Evolutionary conservation across 2,888 invertebrate species (phyloP).

Genomic region (Tuberolachnus salignus): DNA sequence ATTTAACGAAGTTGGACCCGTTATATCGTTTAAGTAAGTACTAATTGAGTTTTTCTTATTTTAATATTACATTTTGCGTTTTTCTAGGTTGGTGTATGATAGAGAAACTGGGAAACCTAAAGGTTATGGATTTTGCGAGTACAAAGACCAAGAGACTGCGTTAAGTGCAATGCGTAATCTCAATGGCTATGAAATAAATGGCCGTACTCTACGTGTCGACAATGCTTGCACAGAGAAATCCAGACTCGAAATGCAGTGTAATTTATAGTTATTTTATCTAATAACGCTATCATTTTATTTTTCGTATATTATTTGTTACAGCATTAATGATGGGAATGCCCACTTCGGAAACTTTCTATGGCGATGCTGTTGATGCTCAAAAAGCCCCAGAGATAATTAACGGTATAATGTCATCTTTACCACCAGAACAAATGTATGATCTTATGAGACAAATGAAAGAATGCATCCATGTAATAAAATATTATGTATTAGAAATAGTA

Average conservation of each 20-base stretch:
- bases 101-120: constrained; percentile 97
- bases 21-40: constrained; percentile 84
- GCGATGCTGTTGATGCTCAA: constrained; percentile 85
- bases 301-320: not conserved
- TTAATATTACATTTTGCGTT: not conserved
- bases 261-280: constrained; percentile 54
- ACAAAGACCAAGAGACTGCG: constrained; percentile 96
- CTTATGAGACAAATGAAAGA: constrained; percentile 99
- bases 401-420: constrained; percentile 95
- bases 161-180: constrained; percentile 97
- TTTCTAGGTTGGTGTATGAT: constrained; percentile 87
- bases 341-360: constrained; percentile 72
- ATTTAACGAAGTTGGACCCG: constrained; percentile 96
- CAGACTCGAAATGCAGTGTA: constrained; percentile 92
- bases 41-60: not conserved
- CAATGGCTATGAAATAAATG: constrained; percentile 96
- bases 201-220: constrained; percentile 92
- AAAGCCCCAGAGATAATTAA: constrained; percentile 97
- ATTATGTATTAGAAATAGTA: no score
- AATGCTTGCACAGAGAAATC: constrained; percentile 96
- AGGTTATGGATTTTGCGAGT: constrained; percentile 99
- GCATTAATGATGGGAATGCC: constrained; percentile 33
- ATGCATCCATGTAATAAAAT: constrained; percentile 73
- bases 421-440: constrained; percentile 99
- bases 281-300: not conserved